Conservation (phyloP, 1,140 invertebrate genomes). For the Acromyrmex charruanus region DNA sequence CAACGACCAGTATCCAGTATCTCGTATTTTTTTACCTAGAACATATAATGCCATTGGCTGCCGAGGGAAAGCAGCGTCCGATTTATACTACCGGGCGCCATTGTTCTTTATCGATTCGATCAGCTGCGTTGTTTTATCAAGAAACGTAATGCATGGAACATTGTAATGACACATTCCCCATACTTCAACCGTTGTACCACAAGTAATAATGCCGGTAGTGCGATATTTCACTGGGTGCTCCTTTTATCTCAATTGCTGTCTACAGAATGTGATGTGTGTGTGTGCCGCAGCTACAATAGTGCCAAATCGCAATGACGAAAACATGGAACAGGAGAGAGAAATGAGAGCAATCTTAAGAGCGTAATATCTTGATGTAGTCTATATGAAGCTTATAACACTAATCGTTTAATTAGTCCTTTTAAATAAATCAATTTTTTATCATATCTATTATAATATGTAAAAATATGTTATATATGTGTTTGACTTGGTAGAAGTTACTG, state of each 20-base stretch:
- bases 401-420: background rate
- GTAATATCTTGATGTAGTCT: background rate
- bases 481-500: background rate
- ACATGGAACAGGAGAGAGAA: background rate
- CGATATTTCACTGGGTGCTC: conserved; percentile 41
- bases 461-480: background rate
- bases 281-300: conserved; percentile 4
- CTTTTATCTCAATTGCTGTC: conserved; percentile 29
- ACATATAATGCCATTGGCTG: background rate
- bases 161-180: conserved; percentile 31
- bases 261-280: background rate
- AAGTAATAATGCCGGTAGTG: conserved; percentile 32
- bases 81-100: conserved; percentile 42
- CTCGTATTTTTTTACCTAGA: conserved; percentile 33
- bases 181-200: background rate
- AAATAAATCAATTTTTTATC: background rate
- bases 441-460: background rate
- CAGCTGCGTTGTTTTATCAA: conserved; percentile 47
- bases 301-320: background rate
- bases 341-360: background rate
- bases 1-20: conserved; percentile 27
- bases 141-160: conserved; percentile 26
- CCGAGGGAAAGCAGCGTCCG: background rate
- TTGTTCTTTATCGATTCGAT: conserved; percentile 63
- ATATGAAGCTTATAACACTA: background rate